Conservation (phyloP, 2,888 invertebrate genomes). For the Drosophila rellima region DNA sequence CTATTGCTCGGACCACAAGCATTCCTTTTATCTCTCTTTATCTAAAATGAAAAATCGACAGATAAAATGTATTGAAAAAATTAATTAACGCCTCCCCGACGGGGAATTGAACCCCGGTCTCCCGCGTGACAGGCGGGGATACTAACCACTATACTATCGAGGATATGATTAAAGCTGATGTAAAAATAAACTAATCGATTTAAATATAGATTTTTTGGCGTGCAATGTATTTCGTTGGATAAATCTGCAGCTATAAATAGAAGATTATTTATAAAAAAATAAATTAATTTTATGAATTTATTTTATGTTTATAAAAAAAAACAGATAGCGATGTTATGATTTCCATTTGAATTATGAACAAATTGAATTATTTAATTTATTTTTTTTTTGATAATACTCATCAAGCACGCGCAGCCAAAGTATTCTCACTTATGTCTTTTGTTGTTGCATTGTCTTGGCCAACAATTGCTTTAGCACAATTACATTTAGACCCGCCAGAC, state of each 20-base stretch:
- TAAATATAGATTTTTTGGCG: background rate
- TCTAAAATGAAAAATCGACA: background rate
- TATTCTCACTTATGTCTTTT: slow-evolving; percentile 1
- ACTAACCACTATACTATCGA: slow-evolving; percentile 64
- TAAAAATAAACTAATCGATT: background rate
- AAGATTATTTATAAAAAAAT: background rate
- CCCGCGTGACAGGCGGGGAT: slow-evolving; percentile 16
- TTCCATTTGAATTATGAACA: background rate
- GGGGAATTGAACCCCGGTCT: slow-evolving; percentile 55
- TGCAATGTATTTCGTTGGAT: background rate
- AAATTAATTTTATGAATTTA: background rate
- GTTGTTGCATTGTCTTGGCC: background rate
- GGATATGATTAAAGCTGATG: accelerated
- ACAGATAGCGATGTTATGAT: background rate
- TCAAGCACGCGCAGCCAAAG: background rate
- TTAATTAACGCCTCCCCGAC: slow-evolving; percentile 37
- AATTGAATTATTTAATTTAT: slow-evolving; percentile 1
- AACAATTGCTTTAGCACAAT: slow-evolving; percentile 12
- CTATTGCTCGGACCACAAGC: background rate
- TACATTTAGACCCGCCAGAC: slow-evolving; percentile 16
- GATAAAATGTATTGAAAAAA: background rate
- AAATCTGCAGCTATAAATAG: slow-evolving; percentile 3
- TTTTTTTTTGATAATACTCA: background rate
- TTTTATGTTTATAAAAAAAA: background rate
- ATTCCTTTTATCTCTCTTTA: too few species aligned